Evolutionary conservation across 1,140 invertebrate species (phyloP), one percentile per base, ranked within the genome.

Genomic region (Limonius californicus): DNA sequence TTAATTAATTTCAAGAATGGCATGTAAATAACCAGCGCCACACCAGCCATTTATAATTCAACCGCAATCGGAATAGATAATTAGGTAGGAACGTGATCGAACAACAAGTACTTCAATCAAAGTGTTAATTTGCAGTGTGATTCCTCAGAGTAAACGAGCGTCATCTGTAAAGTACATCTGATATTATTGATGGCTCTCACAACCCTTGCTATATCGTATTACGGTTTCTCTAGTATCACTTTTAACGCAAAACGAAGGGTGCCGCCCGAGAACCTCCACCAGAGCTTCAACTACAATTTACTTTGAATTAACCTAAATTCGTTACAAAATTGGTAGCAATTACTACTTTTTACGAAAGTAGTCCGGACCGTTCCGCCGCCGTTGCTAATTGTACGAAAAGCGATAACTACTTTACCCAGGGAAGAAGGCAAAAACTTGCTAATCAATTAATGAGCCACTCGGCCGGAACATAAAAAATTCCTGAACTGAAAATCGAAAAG

Each of bases 161-260:
- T 54, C 50, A 54, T 54, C 50, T 54, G 50, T 54, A 23, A 23
- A 54, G 18, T 54, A 54, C 20, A 54, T 54, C 50, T 7, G 20
- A 54, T 23, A 54, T 23, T 54, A 54, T 23, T 23, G 20, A 54
- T 54, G 20, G 20, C 18, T 12, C 45, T 54, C 23, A 11, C 23
- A 27, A 21, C 16, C 50, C 21, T 54, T 21, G 4, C 16, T 23
- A 21, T 14, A 54, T 16, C 6, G 12, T 23, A 54, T 18, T 54
- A 54, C 50, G 18, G 23, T 21, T 54, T 21, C 50, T 23, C 50
- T n/a, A 6, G 12, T 23, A 23, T 14, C 23, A 23, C 21, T 54
- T 54, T 16, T 4, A 16, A 9, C 23, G 23, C 23, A 27, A 27
- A 27, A 27, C 23, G 23, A 27, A 27, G 23, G 23, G 23, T 9